Base-by-base conservation (phyloP, 92 coral and sea anemone species). In the Pocillopora grandis region DNA sequence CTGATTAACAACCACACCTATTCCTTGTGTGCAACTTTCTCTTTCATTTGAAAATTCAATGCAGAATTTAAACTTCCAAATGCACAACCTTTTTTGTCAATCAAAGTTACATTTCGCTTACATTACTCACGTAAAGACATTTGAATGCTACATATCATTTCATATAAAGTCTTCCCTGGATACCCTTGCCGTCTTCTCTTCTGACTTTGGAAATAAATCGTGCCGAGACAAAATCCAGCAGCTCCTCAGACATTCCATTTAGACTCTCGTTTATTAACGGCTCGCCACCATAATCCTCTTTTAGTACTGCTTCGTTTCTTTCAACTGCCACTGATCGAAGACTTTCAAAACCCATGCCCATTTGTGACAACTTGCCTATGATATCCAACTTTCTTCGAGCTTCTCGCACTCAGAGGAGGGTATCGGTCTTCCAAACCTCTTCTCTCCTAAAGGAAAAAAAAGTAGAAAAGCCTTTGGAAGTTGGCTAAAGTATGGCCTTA, bases 71-170 rank as follows among this genome's bases (percentile, higher is more conserved):
- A 62, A 62, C 18, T 16, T 62, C 20, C 20, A 62, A 62, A 62
- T 7, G 9, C 10, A 65, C 69, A 65, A 65, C 31, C 69, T 65
- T 19, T 65, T 12, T 18, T 20, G 31, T 65, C 69, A 59, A 59
- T 59, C 62, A 59, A 59, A 59, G 19, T 59, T 59, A 59, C 14
- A 59, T 59, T 16, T 59, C 18, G 69, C 36, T 65, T 65, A 65
- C 27, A 65, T 65, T n/a, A 12, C 69, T 18, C 69, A 72, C 88
- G 88, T 71, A 84, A 76, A 89, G 79, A 89, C 75, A 72, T 63
- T 79, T 89, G 92, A 5, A 89, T 85, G 78, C 89, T 13, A 52
- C 52, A 19, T 76, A 61, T 55, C 77, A 76, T 48, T 13, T 61
- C 15, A 42, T 42, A 42, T 42, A 42, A 42, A 14, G 3, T 20